Base-by-base conservation (phyloP, 2,888 invertebrate genomes). In the Lymantria monacha region DNA sequence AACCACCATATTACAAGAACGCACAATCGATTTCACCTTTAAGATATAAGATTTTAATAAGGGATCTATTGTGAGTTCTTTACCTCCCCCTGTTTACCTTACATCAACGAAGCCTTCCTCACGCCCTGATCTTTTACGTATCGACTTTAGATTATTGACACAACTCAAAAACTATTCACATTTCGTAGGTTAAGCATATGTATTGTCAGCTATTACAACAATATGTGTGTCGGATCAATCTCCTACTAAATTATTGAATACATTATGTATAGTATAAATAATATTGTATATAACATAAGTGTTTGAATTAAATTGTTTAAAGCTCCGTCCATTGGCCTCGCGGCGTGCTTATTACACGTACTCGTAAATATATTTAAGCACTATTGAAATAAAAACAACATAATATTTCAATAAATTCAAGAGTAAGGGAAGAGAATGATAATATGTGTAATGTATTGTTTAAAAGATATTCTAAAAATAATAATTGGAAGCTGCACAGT, bases 151-250 rank as follows among this genome's bases (percentile, higher is more conserved):
- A 61, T 69, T 77, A 73, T 73, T 73, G 74, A 76, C 83, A 83
- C 87, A 81, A 85, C 90, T 91, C 91, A 91, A 91, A 91, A 91
- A 91, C 91, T 91, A 91, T 91, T 91, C 91, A 91, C 91, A 89
- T 76, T 78, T 67, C 61, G 69, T 55, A 66, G 57, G 66, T 59
- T 69, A 63, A 69, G 69, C 69, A 69, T 79, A 85, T 85, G 82
- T 83, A 76, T 83, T 81, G 82, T 80, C 79, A 74, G 69, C 63
- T 69, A 63, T 68, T 68, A 69, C 65, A 74, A 69, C 76, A 74
- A 69, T 61, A 64, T 75, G 76, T 81, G 80, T 80, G 75, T 83
- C 84, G 84, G 86, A 83, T 84, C 83, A 82, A 83, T 84, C 80
- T 82, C 81, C 71, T 76, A 66, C 56, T 62, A 59, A 60, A 60